Conservation (phyloP, 1,140 invertebrate genomes). For the Lucilia sericata region DNA sequence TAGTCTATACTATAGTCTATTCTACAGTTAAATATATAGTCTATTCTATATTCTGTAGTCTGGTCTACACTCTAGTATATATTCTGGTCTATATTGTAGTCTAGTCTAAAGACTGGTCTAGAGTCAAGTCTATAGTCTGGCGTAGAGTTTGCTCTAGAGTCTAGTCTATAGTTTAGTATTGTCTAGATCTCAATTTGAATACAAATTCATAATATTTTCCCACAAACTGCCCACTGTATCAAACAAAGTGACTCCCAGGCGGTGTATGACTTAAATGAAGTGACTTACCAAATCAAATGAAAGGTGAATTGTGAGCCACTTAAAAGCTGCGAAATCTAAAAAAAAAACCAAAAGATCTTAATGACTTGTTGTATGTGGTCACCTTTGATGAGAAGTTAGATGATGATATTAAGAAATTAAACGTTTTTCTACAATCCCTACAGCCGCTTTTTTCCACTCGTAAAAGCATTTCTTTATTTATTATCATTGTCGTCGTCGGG, state of each 20-base stretch:
- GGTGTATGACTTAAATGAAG: constrained; percentile 7
- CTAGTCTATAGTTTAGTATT: too few species aligned
- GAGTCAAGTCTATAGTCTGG: too few species aligned
- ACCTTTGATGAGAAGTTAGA: constrained; percentile 22
- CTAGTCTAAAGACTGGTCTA: too few species aligned
- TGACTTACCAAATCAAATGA: constrained; percentile 27
- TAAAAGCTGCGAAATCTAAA: neutral
- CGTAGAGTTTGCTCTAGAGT: too few species aligned
- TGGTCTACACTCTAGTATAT: too few species aligned
- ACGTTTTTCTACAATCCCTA: neutral
- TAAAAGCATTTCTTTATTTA: neutral
- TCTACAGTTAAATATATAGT: too few species aligned
- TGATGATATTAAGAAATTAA: constrained; percentile 22
- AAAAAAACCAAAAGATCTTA: neutral
- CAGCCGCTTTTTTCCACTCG: neutral
- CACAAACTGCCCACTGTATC: neutral
- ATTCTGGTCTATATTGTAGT: too few species aligned
- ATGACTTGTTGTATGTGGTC: constrained; percentile 28
- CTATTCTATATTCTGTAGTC: too few species aligned
- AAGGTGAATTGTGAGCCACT: constrained; percentile 4
- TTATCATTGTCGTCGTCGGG: neutral
- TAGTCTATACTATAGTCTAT: too few species aligned
- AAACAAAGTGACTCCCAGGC: neutral
- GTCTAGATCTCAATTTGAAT: too few species aligned
- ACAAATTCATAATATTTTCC: neutral